phyloP scores from a whole-genome alignment of 2,888 invertebrate genomes.

The Amiota communis region DNA sequence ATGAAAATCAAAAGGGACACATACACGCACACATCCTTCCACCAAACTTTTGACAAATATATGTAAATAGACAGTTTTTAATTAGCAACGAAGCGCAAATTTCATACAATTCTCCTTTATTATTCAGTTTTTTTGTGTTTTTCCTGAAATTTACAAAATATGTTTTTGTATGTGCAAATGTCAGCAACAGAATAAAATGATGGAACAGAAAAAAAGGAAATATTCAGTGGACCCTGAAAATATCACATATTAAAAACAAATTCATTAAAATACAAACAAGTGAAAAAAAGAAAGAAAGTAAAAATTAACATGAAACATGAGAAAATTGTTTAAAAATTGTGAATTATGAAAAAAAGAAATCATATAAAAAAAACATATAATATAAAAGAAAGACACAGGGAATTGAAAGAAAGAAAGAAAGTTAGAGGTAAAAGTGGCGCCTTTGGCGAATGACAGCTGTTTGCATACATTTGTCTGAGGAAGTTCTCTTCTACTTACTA shows the following conservation, averaged over 20 bases:
- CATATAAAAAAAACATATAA: conserved; percentile 30
- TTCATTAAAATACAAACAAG: conserved; percentile 58
- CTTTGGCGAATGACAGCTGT: conserved; percentile 61
- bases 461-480: conserved; percentile 45
- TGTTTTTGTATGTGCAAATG: conserved; percentile 15
- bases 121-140: background rate
- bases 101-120: conserved; percentile 31
- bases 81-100: conserved; percentile 67
- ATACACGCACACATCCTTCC: no score
- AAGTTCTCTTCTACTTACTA: no score
- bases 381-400: conserved; percentile 22
- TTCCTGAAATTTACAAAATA: background rate
- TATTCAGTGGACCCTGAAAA: conserved; percentile 24
- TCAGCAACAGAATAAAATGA: conserved; percentile 12
- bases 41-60: conserved; percentile 43
- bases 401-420: no score
- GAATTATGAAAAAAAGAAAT: conserved; percentile 22
- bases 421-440: conserved; percentile 43
- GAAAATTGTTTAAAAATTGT: conserved; percentile 19
- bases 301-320: conserved; percentile 24
- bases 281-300: conserved; percentile 11
- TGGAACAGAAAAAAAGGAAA: background rate
- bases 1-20: background rate
- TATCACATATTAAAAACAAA: conserved; percentile 58
- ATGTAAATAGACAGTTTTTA: conserved; percentile 67